phyloP scores from a whole-genome alignment of 2,888 invertebrate species.

The Barypeithes pellucidus region DNA sequence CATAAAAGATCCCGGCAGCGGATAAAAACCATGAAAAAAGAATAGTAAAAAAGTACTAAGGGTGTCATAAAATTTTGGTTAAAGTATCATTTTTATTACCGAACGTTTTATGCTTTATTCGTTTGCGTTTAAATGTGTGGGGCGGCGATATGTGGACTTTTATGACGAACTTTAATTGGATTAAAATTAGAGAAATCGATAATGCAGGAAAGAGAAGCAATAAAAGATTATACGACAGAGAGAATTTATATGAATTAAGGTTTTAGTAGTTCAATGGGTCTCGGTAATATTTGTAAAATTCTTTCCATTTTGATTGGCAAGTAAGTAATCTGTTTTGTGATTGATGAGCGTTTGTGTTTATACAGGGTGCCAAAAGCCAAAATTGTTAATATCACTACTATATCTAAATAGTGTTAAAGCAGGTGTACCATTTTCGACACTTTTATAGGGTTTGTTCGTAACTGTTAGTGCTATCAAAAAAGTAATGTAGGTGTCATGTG shows the following conservation, averaged over 20 bases:
- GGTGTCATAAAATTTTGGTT: slow-evolving; percentile 49
- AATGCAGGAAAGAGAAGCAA: background rate
- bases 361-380: no score
- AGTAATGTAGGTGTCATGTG: no score
- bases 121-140: slow-evolving; percentile 51
- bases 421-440: no score
- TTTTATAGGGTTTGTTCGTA: no score
- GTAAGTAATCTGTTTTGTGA: no score
- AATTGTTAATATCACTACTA: no score
- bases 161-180: slow-evolving; percentile 49
- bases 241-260: background rate
- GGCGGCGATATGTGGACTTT: slow-evolving; percentile 50
- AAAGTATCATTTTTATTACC: slow-evolving; percentile 53
- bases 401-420: no score
- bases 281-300: no score
- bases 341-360: no score
- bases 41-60: slow-evolving; percentile 55
- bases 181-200: slow-evolving; percentile 40
- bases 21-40: slow-evolving; percentile 49
- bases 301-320: no score
- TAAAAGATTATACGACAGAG: background rate
- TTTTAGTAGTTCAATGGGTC: background rate
- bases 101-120: slow-evolving; percentile 51
- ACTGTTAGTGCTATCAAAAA: no score
- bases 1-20: slow-evolving; percentile 51